Conservation (phyloP, 2,113 vertebrate genomes). For the Morone chrysops region DNA sequence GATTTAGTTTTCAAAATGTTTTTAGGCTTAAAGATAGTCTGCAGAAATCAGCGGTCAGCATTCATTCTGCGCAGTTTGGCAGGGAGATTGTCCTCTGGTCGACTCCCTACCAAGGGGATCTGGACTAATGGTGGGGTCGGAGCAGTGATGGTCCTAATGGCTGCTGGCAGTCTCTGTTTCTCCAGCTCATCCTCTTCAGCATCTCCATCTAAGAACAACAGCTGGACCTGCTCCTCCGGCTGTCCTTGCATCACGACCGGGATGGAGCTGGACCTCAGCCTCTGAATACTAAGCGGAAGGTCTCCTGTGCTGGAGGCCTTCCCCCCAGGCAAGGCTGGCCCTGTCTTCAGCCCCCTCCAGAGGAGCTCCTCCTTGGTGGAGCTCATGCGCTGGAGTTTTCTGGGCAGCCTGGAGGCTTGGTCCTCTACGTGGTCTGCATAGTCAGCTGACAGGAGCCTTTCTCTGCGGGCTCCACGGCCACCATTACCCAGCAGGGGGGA, state of each 20-base stretch:
- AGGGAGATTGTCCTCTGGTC: constrained; percentile 85
- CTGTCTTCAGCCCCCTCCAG: constrained; percentile 77
- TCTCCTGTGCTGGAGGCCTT: constrained; percentile 87
- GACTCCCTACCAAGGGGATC: constrained; percentile 65
- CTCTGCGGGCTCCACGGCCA: constrained; percentile 73
- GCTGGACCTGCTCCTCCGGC: constrained; percentile 78
- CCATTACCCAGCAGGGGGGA: constrained; percentile 66
- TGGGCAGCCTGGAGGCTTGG: constrained; percentile 79
- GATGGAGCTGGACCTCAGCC: constrained; percentile 80
- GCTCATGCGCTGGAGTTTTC: constrained; percentile 88
- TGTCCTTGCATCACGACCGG: constrained; percentile 69
- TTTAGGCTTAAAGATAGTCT: constrained; percentile 29
- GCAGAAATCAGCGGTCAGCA: constrained; percentile 76
- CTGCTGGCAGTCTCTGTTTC: constrained; percentile 71
- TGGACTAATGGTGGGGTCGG: constrained; percentile 58
- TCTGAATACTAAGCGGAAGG: constrained; percentile 85
- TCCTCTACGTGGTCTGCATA: constrained; percentile 79
- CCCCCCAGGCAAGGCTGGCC: constrained; percentile 72
- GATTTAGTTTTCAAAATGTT: constrained; percentile 40
- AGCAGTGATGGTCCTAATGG: constrained; percentile 56
- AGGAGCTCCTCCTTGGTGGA: constrained; percentile 82
- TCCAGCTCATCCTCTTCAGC: constrained; percentile 66
- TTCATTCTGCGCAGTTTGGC: constrained; percentile 86
- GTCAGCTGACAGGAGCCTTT: constrained; percentile 85
- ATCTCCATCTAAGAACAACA: constrained; percentile 80